Percentiles rank a stretch among this genome's conserved stretches.
Conservation (phyloP, 2,888 invertebrate genomes). For the Lithodes maja region DNA sequence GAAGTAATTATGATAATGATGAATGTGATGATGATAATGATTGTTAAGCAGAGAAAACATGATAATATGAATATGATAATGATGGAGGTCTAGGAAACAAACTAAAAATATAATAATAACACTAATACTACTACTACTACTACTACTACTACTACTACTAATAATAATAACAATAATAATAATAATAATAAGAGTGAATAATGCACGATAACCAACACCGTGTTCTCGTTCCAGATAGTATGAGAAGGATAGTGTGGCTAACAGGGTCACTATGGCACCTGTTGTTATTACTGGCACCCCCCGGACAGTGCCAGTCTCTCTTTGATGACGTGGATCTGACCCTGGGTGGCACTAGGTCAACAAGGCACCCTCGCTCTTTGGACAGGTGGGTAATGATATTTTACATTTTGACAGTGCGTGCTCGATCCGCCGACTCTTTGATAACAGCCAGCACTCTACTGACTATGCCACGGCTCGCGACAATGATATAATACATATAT, state of each 20-base stretch:
- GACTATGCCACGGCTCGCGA: too few species aligned
- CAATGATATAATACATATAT: too few species aligned
- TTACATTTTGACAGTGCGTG: too few species aligned
- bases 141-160: not conserved
- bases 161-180: not conserved
- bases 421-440: too few species aligned
- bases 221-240: not conserved
- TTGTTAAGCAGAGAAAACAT: not conserved
- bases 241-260: not conserved
- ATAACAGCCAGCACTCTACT: too few species aligned
- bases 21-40: not conserved
- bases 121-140: not conserved
- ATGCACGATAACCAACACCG: not conserved
- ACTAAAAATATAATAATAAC: not conserved
- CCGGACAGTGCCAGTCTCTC: constrained; percentile 25
- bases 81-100: not conserved
- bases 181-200: not conserved
- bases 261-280: not conserved
- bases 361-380: not conserved
- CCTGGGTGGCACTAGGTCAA: not conserved
- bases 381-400: too few species aligned
- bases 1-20: not conserved
- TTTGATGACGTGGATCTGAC: constrained; percentile 45
- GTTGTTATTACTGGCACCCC: not conserved
- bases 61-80: not conserved